These are phyloP conservation scores for Hipposideros armiger DNA, from an alignment of 2,113 vertebrate species.

Conservation along the genomic window DNA sequence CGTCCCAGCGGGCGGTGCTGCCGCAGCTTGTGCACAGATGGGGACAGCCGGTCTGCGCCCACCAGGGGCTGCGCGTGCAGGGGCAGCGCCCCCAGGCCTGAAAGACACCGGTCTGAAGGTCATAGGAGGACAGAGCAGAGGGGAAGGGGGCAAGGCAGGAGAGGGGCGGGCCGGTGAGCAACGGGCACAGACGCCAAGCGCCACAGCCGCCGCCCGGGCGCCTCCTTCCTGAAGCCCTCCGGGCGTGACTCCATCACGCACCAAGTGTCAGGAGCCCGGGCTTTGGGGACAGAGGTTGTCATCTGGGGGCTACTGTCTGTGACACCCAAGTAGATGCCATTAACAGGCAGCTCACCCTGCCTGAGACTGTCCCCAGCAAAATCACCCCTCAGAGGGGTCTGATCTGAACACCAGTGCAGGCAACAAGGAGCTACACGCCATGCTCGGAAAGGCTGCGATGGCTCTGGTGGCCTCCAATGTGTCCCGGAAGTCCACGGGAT, in stretches of 20 bases:
- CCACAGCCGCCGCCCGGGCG: neutral
- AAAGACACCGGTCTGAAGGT: slow-evolving; percentile 88
- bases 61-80: slow-evolving; percentile 92
- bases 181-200: neutral
- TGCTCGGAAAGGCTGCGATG: fast-evolving
- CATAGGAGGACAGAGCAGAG: slow-evolving; percentile 84
- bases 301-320: fast-evolving
- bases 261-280: fast-evolving
- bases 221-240: fast-evolving
- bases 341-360: fast-evolving
- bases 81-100: slow-evolving; percentile 92
- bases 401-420: neutral
- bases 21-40: slow-evolving; percentile 96
- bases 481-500: neutral
- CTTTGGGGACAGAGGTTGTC: fast-evolving
- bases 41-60: slow-evolving; percentile 89
- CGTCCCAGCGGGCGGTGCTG: slow-evolving; percentile 97
- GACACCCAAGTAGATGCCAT: neutral
- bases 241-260: neutral
- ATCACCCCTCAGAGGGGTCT: fast-evolving
- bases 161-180: slow-evolving; percentile 84
- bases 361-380: fast-evolving
- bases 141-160: slow-evolving; percentile 79
- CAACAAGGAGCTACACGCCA: fast-evolving
- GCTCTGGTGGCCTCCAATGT: neutral